Evolutionary conservation across 2,113 vertebrate species (phyloP).

Genomic region (Misgurnus anguillicaudatus): DNA sequence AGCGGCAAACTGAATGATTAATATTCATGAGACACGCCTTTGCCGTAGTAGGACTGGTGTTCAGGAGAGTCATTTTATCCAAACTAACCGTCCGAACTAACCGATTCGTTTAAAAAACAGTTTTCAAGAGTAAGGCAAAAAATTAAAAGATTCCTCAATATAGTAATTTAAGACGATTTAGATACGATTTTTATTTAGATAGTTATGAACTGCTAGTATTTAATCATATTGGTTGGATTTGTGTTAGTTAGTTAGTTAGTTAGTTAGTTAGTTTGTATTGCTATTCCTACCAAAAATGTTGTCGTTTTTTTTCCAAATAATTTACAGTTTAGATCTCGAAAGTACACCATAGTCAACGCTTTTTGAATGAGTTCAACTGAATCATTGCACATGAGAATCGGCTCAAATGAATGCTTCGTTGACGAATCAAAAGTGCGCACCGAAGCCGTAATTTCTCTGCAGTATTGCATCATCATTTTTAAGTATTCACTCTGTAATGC

Average conservation of each 20-base stretch:
- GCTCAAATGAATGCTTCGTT: background rate
- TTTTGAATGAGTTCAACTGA: background rate
- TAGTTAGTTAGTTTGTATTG: too few relatives aligned
- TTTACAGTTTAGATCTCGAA: background rate
- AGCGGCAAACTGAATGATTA: background rate
- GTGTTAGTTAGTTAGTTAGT: too few relatives aligned
- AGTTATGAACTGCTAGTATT: too few relatives aligned
- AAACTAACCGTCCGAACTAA: background rate
- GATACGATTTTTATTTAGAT: too few relatives aligned
- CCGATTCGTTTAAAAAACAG: background rate
- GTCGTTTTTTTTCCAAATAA: background rate
- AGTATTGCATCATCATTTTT: constrained; percentile 14
- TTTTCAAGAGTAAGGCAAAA: too few relatives aligned
- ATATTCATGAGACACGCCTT: constrained; percentile 1
- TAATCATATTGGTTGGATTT: too few relatives aligned
- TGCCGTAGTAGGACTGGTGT: background rate
- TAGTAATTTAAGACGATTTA: too few relatives aligned
- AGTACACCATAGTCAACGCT: background rate
- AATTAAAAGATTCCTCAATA: too few relatives aligned
- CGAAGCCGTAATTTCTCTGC: background rate
- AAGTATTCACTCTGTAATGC: too few relatives aligned
- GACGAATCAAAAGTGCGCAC: too few relatives aligned
- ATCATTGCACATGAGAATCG: background rate
- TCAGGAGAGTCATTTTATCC: background rate
- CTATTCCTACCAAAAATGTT: too few relatives aligned